Base-by-base conservation (phyloP, 2,113 vertebrate species). In the Argyrosomus japonicus region DNA sequence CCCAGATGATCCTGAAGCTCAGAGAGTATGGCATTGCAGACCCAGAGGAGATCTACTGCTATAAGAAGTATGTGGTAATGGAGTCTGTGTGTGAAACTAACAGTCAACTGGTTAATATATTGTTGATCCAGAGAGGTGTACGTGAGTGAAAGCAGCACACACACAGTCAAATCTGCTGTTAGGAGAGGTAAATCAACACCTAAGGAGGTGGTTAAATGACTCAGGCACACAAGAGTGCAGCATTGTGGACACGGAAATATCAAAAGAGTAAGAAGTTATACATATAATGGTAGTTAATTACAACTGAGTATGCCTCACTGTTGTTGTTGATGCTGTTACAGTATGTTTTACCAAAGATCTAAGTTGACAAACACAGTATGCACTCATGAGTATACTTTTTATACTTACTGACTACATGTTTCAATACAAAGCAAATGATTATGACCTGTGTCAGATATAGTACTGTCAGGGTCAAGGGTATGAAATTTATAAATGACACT, bases 21-120 rank as follows among this genome's bases (percentile, higher is more conserved):
- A 91, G 97, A 72, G 95, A 99, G 17, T 95, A 95, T 64, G 97
- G 96, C 79, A 98, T 99, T 82, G 93, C 97, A 8, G 96, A 99
- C 81, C 98, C 98, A 0, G 96, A 98, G 0, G 98, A 99, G 89
- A 98, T 99, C 90, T 94, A 94, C 90, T 94, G 87, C 92, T 99
- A 97, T 87, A 99, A 99, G 93, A 98, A 94, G 98, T 99, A 96
- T 57, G 81, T 73, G 25, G 14, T 47, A 40, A 65, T 50, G 23
- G 1, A 75, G 32, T 27, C 5, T 0, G 50, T 12, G 11, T 19
- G 27, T 58, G 36, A 51, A 8, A 2, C 11, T 10, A 23, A 19
- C 57, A 10, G 19, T 62, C 9, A 45, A 0, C 58, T 19, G 21
- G 29, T 23, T 48, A n/a, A 62, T 19, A n/a, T 18, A 51, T 4